Base-by-base conservation (phyloP, 2,888 invertebrate species). In the Nomada hirtipes region DNA sequence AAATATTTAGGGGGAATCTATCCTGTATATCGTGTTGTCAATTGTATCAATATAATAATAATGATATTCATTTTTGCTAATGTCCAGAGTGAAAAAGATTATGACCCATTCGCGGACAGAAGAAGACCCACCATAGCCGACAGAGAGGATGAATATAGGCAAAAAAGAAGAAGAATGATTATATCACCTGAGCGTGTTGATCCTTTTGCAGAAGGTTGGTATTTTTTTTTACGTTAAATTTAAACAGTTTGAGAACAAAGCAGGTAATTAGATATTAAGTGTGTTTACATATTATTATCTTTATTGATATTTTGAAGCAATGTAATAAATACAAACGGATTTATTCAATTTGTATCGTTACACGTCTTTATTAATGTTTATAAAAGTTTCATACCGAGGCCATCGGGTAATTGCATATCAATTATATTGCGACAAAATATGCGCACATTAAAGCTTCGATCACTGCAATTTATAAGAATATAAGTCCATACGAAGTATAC, bases 141-240 rank as follows among this genome's bases (percentile, higher is more conserved):
- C 91, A 96, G 98, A 87, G 99, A 99, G 95, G 98, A 99, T 96
- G 99, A 99, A 93, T 99, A 99, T 92, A 96, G 98, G 76, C 97
- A 97, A 91, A 97, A 97, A 90, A 95, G 98, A 89, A 96, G 98
- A 81, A 95, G 97, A 94, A 97, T 98, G 96, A 97, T 97, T 84
- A 98, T 99, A 91, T 99, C 99, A 4, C 99, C 99, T 0, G 99
- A 98, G 92, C 96, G 99, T 91, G 96, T 97, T 88, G 99, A 99
- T 95, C 98, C 98, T 52, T 99, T 99, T 95, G 98, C 98, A 92
- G 98, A 99, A 95, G 99, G 98, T 98, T 95, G 95, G 96, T 95
- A 90, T 79, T 84, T 76, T 88, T 84, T 85, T 53, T 59, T 52
- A 23, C 57, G 13, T 69, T n/a, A 65, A 81, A 76, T 26, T 64